phyloP scores from a whole-genome alignment of 35 echinoderm and acorn worm genomes.

The Ptychodera flava region DNA sequence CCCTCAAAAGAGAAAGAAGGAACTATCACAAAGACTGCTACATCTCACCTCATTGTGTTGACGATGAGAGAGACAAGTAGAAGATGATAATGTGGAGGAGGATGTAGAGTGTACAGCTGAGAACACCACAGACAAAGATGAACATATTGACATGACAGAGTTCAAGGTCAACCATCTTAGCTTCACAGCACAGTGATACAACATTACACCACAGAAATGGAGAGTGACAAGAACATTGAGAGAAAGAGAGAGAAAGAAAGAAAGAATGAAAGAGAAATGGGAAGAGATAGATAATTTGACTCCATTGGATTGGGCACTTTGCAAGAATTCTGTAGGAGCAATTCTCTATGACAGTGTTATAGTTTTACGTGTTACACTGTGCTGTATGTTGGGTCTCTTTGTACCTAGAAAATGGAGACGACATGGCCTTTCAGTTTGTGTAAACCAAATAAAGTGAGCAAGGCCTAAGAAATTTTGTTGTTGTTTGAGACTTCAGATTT shows the following conservation, averaged over 20 bases:
- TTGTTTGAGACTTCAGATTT: no score
- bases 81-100: background rate
- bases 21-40: no score
- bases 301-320: no score
- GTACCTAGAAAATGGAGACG: no score
- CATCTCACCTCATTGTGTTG: background rate
- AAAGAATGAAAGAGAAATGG: background rate
- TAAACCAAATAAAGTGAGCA: no score
- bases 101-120: background rate
- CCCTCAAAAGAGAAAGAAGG: background rate
- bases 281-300: no score
- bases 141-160: background rate
- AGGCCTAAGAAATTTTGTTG: no score
- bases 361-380: no score
- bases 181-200: background rate
- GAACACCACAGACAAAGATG: background rate
- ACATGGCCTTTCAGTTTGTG: no score
- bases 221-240: background rate
- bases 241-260: background rate
- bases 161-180: background rate
- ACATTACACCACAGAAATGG: background rate
- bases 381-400: no score
- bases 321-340: no score
- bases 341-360: no score
- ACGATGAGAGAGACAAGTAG: background rate